A percentile compares a stretch with the other conserved stretches of the same genome.
Evolutionary conservation across 2,113 vertebrate genomes (phyloP).

Genomic region (Aldabrachelys gigantea): DNA sequence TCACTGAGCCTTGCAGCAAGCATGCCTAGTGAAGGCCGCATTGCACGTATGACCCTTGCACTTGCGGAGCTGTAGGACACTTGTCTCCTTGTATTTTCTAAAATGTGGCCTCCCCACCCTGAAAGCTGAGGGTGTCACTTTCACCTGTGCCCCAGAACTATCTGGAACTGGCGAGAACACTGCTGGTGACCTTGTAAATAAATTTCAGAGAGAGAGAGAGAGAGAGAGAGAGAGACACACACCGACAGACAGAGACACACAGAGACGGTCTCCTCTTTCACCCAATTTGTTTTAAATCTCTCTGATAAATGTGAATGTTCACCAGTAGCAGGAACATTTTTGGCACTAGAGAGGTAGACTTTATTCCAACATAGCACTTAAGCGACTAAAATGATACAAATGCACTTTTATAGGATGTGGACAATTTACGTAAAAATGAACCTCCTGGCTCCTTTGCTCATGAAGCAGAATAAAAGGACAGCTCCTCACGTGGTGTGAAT

Average conservation of each 20-base stretch:
- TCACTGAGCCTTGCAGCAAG: background rate
- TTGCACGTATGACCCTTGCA: background rate
- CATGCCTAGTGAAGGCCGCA: background rate
- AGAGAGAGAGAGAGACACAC: too few relatives aligned
- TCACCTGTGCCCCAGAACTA: background rate
- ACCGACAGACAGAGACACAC: too few relatives aligned
- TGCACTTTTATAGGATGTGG: background rate
- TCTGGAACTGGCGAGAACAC: background rate
- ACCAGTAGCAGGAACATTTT: background rate
- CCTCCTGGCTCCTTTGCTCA: constrained; percentile 40
- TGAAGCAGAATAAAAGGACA: constrained; percentile 62
- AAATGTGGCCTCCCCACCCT: background rate
- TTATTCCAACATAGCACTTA: background rate
- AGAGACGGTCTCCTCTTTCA: background rate
- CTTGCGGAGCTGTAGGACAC: background rate
- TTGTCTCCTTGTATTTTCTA: background rate
- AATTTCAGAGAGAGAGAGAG: background rate
- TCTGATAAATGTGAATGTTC: background rate
- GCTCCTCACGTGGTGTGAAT: constrained; percentile 24
- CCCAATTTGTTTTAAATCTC: background rate
- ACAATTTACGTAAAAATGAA: constrained; percentile 47
- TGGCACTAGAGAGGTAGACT: background rate
- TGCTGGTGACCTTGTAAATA: background rate
- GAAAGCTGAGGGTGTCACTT: background rate
- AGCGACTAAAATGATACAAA: accelerated